phyloP scores from a whole-genome alignment of 2,797 vertebrate genomes.

The Poeciliopsis infans region DNA sequence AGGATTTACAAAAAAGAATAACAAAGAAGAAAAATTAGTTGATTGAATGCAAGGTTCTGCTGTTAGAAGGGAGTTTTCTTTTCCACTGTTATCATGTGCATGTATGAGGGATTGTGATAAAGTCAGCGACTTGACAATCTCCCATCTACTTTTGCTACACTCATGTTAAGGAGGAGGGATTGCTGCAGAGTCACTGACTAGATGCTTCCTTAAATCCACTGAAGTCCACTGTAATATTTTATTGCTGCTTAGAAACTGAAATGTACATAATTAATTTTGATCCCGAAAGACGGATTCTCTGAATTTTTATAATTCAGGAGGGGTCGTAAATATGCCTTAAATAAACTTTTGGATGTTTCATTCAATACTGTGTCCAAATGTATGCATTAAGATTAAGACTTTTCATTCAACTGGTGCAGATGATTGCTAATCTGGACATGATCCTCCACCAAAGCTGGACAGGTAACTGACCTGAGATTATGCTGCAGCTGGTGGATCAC shows the following conservation, averaged over 20 bases:
- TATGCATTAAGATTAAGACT: background rate
- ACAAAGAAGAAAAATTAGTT: background rate
- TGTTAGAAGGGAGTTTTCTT: background rate
- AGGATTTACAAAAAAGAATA: background rate
- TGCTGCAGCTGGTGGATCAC: background rate
- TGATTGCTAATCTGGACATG: background rate
- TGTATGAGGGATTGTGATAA: background rate
- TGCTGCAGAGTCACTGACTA: background rate
- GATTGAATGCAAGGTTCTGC: background rate
- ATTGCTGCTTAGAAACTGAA: background rate
- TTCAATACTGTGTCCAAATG: background rate
- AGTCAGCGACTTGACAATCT: background rate
- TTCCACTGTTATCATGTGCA: background rate
- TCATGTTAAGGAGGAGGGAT: background rate
- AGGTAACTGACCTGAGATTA: background rate
- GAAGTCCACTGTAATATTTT: background rate
- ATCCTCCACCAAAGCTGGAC: background rate
- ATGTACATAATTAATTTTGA: background rate
- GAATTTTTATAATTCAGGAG: background rate
- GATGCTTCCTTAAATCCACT: background rate
- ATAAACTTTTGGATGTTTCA: background rate
- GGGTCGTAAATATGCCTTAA: background rate
- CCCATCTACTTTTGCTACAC: background rate
- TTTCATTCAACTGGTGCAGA: background rate
- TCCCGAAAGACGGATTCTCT: background rate